phyloP scores from a whole-genome alignment of 1,140 invertebrate genomes.

The Macrocentrus cingulum region DNA sequence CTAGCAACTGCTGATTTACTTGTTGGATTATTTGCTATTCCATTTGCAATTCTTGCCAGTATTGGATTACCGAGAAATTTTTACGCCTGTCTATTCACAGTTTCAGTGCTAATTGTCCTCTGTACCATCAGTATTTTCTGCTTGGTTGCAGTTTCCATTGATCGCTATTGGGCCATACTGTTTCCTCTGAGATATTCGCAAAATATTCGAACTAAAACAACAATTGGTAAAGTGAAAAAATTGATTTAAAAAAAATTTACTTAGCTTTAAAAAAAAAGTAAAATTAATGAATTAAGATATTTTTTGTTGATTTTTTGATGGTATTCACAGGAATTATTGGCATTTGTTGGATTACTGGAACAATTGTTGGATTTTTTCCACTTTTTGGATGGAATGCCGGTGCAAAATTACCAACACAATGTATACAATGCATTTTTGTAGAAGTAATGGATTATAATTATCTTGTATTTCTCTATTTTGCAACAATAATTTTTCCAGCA shows the following conservation, averaged over 20 bases:
- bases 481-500: constrained; percentile 84
- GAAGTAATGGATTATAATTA: constrained; percentile 87
- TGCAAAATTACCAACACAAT: constrained; percentile 56
- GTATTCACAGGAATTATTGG: constrained; percentile 77
- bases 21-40: constrained; percentile 77
- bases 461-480: constrained; percentile 84
- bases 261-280: too few species aligned
- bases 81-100: constrained; percentile 82
- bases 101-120: constrained; percentile 81
- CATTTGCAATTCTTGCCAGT: constrained; percentile 80
- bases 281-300: too few species aligned
- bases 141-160: constrained; percentile 85
- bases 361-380: constrained; percentile 78
- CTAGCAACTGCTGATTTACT: constrained; percentile 83
- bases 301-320: background rate
- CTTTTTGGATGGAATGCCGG: constrained; percentile 82
- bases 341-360: constrained; percentile 80
- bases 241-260: too few species aligned
- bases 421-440: constrained; percentile 82
- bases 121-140: constrained; percentile 92
- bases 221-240: constrained; percentile 70
- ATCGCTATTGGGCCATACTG: constrained; percentile 90
- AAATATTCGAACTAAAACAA: constrained; percentile 80
- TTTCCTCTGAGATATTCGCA: constrained; percentile 87
- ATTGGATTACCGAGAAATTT: constrained; percentile 76